phyloP scores from a whole-genome alignment of 2,113 vertebrate genomes.

The Notothenia rossii region DNA sequence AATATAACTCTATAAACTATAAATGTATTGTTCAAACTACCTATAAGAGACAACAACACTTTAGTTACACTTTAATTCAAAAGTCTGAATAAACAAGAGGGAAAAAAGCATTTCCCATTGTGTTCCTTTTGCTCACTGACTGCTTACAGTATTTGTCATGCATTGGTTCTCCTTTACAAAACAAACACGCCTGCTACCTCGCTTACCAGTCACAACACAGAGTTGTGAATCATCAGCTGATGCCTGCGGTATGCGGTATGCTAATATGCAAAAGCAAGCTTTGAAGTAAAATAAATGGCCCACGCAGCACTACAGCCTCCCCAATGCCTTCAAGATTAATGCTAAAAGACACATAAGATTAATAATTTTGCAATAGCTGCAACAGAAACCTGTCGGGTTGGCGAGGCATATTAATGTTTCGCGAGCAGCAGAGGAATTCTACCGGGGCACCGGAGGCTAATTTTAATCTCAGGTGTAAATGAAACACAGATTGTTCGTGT shows the following conservation, averaged over 20 bases:
- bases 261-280: constrained; percentile 22
- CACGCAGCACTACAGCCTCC: constrained; percentile 7
- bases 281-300: constrained; percentile 50
- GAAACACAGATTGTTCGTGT: constrained; percentile 15
- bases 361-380: constrained; percentile 20
- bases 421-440: background rate
- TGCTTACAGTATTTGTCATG: background rate
- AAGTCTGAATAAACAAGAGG: background rate
- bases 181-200: background rate
- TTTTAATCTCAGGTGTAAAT: constrained; percentile 43
- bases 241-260: constrained; percentile 21
- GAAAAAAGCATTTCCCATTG: background rate
- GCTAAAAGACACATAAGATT: constrained; percentile 22
- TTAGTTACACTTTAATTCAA: background rate
- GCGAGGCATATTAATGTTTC: background rate
- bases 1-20: background rate
- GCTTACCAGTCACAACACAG: constrained; percentile 14
- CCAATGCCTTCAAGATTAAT: constrained; percentile 5
- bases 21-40: background rate
- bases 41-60: background rate
- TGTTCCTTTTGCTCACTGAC: background rate
- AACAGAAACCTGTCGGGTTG: background rate
- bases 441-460: background rate
- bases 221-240: constrained; percentile 26
- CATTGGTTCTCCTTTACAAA: background rate